Evolutionary conservation across 2,888 invertebrate species (phyloP).

Genomic region (Rhagophthalmus giganteus): DNA sequence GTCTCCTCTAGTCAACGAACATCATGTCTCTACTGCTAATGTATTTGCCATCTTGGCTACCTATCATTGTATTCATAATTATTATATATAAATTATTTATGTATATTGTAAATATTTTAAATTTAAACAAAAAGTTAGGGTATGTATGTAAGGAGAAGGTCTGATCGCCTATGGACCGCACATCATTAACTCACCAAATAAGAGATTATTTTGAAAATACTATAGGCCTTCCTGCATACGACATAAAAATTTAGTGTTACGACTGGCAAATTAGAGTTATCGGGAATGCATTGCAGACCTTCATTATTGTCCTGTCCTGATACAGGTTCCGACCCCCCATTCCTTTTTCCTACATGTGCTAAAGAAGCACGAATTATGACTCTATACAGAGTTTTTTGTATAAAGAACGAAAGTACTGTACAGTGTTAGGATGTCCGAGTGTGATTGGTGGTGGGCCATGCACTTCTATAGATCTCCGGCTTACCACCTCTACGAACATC

Average conservation of each 20-base stretch:
- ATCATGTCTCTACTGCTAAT: slow-evolving; percentile 33
- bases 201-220: slow-evolving; percentile 22
- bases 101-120: slow-evolving; percentile 54
- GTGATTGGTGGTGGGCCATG: slow-evolving; percentile 40
- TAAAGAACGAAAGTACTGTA: slow-evolving; percentile 44
- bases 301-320: slow-evolving; percentile 19
- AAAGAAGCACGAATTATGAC: slow-evolving; percentile 35
- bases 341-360: slow-evolving; percentile 21
- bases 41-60: slow-evolving; percentile 31
- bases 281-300: slow-evolving; percentile 19
- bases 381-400: slow-evolving; percentile 35
- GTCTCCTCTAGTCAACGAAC: slow-evolving; percentile 36
- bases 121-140: slow-evolving; percentile 42
- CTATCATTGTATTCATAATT: slow-evolving; percentile 37
- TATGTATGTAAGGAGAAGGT: slow-evolving; percentile 37
- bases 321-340: slow-evolving; percentile 15
- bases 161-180: slow-evolving; percentile 43
- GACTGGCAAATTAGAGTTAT: slow-evolving; percentile 21
- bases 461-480: slow-evolving; percentile 45
- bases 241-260: slow-evolving; percentile 13
- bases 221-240: slow-evolving; percentile 20
- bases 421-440: slow-evolving; percentile 46
- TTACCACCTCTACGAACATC: slow-evolving; percentile 43
- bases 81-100: slow-evolving; percentile 44
- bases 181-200: slow-evolving; percentile 32